Evolutionary conservation across 2,797 vertebrate genomes (phyloP).

Genomic region (Sebastes reedi): DNA sequence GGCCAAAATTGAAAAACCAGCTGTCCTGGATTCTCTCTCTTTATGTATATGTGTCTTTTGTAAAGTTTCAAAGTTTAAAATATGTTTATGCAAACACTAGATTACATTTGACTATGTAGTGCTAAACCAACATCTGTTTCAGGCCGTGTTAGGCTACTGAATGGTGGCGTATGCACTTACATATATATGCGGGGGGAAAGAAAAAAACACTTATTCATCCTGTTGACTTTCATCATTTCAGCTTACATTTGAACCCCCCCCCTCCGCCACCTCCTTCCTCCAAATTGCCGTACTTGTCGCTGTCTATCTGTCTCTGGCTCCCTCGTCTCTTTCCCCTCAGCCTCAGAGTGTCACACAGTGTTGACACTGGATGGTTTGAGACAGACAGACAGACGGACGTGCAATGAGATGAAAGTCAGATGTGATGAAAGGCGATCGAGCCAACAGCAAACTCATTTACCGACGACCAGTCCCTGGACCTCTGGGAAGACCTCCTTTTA

Average conservation of each 20-base stretch:
- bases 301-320: constrained; percentile 29
- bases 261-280: background rate
- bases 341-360: constrained; percentile 47
- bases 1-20: no score
- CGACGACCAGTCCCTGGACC: background rate
- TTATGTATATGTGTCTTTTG: background rate
- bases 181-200: background rate
- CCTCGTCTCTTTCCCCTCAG: constrained; percentile 53
- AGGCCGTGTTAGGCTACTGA: background rate
- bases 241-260: background rate
- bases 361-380: constrained; percentile 55
- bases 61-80: background rate
- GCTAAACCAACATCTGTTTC: background rate
- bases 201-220: background rate
- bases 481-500: constrained; percentile 18
- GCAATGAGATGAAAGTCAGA: constrained; percentile 60
- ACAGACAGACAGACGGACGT: constrained; percentile 36
- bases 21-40: background rate
- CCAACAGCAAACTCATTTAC: constrained; percentile 58
- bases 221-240: constrained; percentile 22
- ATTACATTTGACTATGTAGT: background rate
- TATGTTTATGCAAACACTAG: background rate
- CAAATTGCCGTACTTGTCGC: constrained; percentile 40
- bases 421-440: constrained; percentile 61
- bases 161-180: background rate